phyloP scores from a whole-genome alignment of 2,888 invertebrate species.

The Lasioglossum oenotherae region DNA sequence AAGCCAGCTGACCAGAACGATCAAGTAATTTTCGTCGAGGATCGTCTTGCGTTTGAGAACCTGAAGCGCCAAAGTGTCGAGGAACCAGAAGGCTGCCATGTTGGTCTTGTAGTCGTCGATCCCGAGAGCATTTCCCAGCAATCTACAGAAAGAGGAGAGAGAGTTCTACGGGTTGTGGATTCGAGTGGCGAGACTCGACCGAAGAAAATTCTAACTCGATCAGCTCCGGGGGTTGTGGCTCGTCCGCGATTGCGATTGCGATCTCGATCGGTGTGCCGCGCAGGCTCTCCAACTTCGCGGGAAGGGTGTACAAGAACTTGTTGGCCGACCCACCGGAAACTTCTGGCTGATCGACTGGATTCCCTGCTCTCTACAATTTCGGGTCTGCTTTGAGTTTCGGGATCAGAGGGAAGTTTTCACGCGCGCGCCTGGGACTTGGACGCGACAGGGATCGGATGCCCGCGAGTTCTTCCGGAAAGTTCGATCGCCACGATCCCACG shows the following conservation, averaged over 20 bases:
- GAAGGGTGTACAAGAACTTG: conserved; percentile 63
- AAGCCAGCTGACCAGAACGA: conserved; percentile 76
- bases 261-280: conserved; percentile 57
- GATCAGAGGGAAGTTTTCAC: background rate
- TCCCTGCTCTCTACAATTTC: conserved; percentile 31
- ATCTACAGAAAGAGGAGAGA: conserved; percentile 39
- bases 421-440: background rate
- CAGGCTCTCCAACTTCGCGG: conserved; percentile 65
- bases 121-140: conserved; percentile 50
- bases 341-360: background rate
- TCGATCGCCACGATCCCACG: background rate
- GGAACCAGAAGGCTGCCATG: conserved; percentile 83
- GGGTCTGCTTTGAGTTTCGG: background rate
- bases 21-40: conserved; percentile 64
- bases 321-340: conserved; percentile 1
- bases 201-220: conserved; percentile 66
- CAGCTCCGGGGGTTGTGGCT: conserved; percentile 54
- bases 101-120: conserved; percentile 54
- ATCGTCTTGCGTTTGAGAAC: conserved; percentile 53
- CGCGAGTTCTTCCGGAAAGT: background rate
- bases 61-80: conserved; percentile 84
- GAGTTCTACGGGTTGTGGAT: conserved; percentile 2
- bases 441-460: background rate
- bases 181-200: background rate
- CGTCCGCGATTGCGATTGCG: conserved; percentile 62